Evolutionary conservation across 2,797 vertebrate species (phyloP).

Genomic region (Phoebastria nigripes): DNA sequence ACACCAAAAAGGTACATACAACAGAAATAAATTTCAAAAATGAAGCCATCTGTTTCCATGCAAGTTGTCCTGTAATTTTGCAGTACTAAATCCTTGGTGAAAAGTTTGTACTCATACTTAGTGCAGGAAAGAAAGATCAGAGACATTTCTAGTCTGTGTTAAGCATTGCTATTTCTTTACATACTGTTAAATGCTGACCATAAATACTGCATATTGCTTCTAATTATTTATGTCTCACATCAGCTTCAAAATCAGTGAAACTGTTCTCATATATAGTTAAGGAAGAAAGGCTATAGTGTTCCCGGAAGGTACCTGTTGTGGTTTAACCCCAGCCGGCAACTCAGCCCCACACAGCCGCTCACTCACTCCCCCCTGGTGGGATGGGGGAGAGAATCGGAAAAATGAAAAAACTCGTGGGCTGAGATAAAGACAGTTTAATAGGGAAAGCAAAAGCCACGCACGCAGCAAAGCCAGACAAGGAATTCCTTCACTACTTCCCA

Average conservation of each 20-base stretch:
- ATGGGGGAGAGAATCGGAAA: too few relatives aligned
- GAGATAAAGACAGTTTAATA: too few relatives aligned
- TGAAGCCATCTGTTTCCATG: not conserved
- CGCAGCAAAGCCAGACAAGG: too few relatives aligned
- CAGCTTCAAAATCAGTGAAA: not conserved
- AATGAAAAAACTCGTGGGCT: too few relatives aligned
- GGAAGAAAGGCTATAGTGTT: not conserved
- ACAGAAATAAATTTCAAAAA: not conserved
- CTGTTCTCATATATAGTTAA: not conserved
- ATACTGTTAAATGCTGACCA: not conserved
- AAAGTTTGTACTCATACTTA: not conserved
- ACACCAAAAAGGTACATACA: not conserved
- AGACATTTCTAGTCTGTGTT: not conserved
- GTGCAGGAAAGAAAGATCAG: not conserved
- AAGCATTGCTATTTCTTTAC: not conserved
- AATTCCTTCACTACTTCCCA: too few relatives aligned
- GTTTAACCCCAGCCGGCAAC: too few relatives aligned
- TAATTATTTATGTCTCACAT: not conserved
- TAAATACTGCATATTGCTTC: not conserved
- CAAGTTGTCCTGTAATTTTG: not conserved
- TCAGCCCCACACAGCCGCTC: too few relatives aligned
- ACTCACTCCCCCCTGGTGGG: too few relatives aligned
- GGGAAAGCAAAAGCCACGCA: too few relatives aligned
- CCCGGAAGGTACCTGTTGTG: not conserved
- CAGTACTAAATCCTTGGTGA: not conserved